phyloP scores from a whole-genome alignment of 2,797 vertebrate species.

The Schizopygopsis pylzovi region DNA sequence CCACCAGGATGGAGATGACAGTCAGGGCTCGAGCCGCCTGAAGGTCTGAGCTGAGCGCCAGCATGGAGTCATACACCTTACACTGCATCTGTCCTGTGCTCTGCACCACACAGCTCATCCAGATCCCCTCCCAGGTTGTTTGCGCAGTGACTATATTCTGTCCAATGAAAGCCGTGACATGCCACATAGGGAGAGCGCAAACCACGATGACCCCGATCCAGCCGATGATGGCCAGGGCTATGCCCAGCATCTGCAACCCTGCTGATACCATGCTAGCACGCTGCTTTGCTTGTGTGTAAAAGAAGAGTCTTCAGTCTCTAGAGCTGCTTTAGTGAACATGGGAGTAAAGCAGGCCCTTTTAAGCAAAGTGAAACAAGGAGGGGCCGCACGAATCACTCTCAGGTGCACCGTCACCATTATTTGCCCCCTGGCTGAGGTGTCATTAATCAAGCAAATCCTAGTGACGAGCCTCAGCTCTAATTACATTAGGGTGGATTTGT shows the following conservation, averaged over 20 bases:
- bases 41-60: slow-evolving; percentile 84
- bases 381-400: slow-evolving; percentile 3
- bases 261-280: slow-evolving; percentile 83
- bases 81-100: slow-evolving; percentile 98
- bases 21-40: slow-evolving; percentile 88
- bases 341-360: slow-evolving; percentile 65
- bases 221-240: slow-evolving; percentile 85
- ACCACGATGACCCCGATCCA: slow-evolving; percentile 87
- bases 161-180: slow-evolving; percentile 87
- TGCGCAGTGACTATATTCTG: slow-evolving; percentile 89
- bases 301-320: slow-evolving; percentile 31
- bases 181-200: slow-evolving; percentile 90
- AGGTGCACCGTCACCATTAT: slow-evolving; percentile 54
- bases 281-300: slow-evolving; percentile 37
- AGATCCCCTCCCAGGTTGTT: slow-evolving; percentile 90
- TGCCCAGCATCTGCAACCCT: slow-evolving; percentile 90
- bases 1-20: slow-evolving; percentile 84
- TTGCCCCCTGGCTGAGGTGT: slow-evolving; percentile 19
- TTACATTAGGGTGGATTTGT: not conserved
- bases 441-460: not conserved
- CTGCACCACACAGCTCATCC: slow-evolving; percentile 95
- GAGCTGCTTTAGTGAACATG: slow-evolving; percentile 55
- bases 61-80: slow-evolving; percentile 91
- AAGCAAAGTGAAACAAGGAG: slow-evolving; percentile 65
- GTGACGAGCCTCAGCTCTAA: not conserved